Evolutionary conservation across 2,888 invertebrate species (phyloP).

Genomic region (Tholera decimalis): DNA sequence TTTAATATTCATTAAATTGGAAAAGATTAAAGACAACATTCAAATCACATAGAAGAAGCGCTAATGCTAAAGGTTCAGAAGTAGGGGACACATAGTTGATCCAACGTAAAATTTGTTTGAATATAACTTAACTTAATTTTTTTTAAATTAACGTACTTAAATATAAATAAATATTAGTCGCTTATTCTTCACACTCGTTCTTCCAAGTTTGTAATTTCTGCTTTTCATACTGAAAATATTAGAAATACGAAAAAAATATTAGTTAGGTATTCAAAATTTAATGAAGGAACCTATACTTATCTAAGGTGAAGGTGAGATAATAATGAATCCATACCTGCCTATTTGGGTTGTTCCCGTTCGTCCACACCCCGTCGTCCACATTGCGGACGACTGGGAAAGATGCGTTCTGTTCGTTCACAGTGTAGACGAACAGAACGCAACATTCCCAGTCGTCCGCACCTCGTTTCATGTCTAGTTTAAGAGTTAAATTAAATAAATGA

Average conservation of each 20-base stretch:
- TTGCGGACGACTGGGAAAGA: too few relatives aligned
- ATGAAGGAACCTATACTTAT: background rate
- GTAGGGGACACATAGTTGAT: conserved; percentile 31
- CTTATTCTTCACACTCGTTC: conserved; percentile 67
- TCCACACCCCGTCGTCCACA: too few relatives aligned
- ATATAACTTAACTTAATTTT: conserved; percentile 37
- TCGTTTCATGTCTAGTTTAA: too few relatives aligned
- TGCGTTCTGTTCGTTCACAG: too few relatives aligned
- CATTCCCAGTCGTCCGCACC: too few relatives aligned
- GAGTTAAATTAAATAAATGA: too few relatives aligned
- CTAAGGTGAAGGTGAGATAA: conserved; percentile 18
- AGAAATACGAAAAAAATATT: conserved; percentile 14
- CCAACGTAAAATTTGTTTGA: conserved; percentile 29
- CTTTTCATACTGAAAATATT: conserved; percentile 62
- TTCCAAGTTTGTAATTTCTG: conserved; percentile 60
- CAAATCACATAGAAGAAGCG: conserved; percentile 44
- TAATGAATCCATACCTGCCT: conserved; percentile 32
- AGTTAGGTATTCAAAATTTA: background rate
- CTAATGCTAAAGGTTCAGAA: conserved; percentile 33
- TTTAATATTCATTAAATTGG: conserved; percentile 28
- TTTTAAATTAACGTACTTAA: conserved; percentile 43
- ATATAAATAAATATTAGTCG: conserved; percentile 54
- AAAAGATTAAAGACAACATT: conserved; percentile 48
- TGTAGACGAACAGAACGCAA: too few relatives aligned
- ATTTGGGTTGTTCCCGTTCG: too few relatives aligned